Evolutionary conservation across 2,113 vertebrate species (phyloP), one percentile per base, ranked within the genome.

Genomic region (Psilopogon haemacephalus): DNA sequence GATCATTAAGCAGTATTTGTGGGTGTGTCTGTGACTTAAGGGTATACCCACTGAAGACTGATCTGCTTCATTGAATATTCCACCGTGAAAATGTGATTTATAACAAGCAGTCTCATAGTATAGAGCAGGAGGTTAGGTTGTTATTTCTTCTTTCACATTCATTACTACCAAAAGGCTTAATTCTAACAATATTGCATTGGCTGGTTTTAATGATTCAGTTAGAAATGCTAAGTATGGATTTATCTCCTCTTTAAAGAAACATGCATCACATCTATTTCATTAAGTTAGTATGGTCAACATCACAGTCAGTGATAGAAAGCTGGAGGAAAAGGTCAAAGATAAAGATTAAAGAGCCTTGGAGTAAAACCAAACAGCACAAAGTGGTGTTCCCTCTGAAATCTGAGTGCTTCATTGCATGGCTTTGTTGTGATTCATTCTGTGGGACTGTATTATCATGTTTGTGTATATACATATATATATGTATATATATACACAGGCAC

Each of bases 381-480:
- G 6, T 50, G 7, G 5, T 52, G 21, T 35, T 8, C 12, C 4
- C 6, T 67, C 54, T 37, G 58, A 46, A 5, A 9, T 86, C 23
- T 3, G 17, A 52, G 17, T 58, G 37, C 30, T 79, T 16, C 5
- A 17, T 30, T 2, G 1, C 27, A n/a, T 20, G 5, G 11, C 8
- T 67, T 19, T n/a, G 54, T 52, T 46, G 44, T 19, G 26, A 71
- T 58, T 33, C 23, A 3, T 18, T 77, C 33, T 46, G 24, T 60
- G 65, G 44, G 73, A 21, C 21, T 67, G 50, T 1, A 0, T 60
- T 73, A n/a, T n/a, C 2, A 3, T 83, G 76, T 81, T 38, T 6
- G 6, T 30, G 0, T n/a, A 1, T 28, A 9, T 60, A 12, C 59
- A 54, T 11, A 19, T 32, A 28, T 10, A 8, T 18, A 16, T 0